phyloP scores from a whole-genome alignment of 2,888 invertebrate genomes.

The Mesopsocus fuscifrons region DNA sequence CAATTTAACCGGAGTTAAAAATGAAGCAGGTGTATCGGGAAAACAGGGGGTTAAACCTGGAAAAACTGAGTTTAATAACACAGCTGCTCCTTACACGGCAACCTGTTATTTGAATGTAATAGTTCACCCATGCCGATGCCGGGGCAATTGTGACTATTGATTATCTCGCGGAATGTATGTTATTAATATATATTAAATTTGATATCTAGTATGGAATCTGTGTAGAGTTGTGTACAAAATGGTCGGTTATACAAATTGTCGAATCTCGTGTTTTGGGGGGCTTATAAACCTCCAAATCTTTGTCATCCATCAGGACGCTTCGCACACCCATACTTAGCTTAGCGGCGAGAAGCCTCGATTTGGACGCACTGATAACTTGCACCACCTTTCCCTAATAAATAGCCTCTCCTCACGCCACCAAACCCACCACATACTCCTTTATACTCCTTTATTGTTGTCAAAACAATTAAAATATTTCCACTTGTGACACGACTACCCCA shows the following conservation, averaged over 20 bases:
- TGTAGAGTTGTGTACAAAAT: background rate
- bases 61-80: no score
- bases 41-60: no score
- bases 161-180: background rate
- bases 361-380: slow-evolving; percentile 6
- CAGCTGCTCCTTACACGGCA: no score
- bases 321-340: background rate
- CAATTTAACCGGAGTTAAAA: no score
- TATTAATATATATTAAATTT: slow-evolving; percentile 11
- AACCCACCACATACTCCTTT: background rate
- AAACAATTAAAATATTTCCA: background rate
- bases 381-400: slow-evolving; percentile 9
- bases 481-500: background rate
- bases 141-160: no score
- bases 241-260: background rate
- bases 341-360: background rate
- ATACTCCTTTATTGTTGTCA: background rate
- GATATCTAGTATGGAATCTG: background rate
- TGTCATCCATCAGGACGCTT: background rate
- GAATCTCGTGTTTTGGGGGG: background rate
- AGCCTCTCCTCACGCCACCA: slow-evolving; percentile 2
- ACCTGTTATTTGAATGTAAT: no score
- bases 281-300: background rate
- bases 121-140: no score
- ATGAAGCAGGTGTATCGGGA: no score